Percentiles rank a stretch among this genome's conserved stretches.
Evolutionary conservation across 2,888 invertebrate species (phyloP).

Genomic region (Brachyptera putata): DNA sequence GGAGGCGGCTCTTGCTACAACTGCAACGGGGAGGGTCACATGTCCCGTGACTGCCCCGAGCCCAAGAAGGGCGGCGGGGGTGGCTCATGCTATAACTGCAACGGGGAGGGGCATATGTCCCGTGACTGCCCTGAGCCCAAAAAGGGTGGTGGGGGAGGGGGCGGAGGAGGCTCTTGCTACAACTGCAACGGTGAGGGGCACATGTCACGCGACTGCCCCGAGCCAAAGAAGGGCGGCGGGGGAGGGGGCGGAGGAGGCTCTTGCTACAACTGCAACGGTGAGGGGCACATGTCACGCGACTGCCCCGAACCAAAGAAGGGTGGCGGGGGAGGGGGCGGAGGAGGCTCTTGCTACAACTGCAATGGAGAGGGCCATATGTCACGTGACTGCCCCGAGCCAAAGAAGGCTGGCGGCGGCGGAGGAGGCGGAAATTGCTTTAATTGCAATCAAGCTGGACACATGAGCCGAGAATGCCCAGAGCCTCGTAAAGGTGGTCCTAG

Average conservation of each 20-base stretch:
- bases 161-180: background rate
- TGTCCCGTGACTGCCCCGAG: background rate
- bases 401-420: background rate
- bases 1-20: conserved; percentile 14
- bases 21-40: background rate
- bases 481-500: conserved; percentile 43
- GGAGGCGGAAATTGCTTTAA: background rate
- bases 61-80: conserved; percentile 40
- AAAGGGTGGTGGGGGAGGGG: background rate
- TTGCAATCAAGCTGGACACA: background rate
- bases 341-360: conserved; percentile 7
- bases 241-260: conserved; percentile 12
- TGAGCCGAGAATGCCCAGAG: background rate
- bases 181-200: background rate
- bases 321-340: conserved; percentile 37
- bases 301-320: too few species aligned
- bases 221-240: conserved; percentile 12
- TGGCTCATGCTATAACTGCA: conserved; percentile 7
- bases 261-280: conserved; percentile 10
- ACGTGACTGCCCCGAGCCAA: background rate
- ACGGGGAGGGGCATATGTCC: background rate
- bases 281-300: background rate
- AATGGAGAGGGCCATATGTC: background rate
- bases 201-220: background rate
- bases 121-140: background rate